These are phyloP conservation scores for Frankliniella intonsa DNA, from an alignment of 2,888 invertebrate species.

Conservation along the genomic window DNA sequence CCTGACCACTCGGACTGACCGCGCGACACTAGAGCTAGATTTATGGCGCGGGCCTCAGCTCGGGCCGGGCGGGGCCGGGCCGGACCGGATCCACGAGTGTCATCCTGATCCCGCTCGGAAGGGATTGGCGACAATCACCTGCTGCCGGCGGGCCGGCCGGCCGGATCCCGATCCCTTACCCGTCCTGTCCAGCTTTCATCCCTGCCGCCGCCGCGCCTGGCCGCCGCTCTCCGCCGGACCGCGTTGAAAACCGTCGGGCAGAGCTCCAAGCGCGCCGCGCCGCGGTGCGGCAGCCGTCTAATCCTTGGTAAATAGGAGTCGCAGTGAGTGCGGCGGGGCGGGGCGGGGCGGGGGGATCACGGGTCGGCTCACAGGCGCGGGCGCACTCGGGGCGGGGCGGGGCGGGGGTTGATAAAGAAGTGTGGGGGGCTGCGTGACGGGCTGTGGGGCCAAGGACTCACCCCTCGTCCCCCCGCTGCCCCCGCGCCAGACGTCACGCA, in stretches of 20 bases:
- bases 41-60: background rate
- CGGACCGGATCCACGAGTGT: background rate
- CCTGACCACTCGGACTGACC: too few species aligned
- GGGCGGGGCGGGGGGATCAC: background rate
- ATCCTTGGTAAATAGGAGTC: background rate
- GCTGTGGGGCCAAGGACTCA: too few species aligned
- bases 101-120: background rate
- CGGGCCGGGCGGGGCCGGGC: background rate
- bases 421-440: too few species aligned
- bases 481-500: too few species aligned
- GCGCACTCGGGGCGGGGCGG: too few species aligned
- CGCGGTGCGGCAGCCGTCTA: background rate
- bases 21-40: background rate
- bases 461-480: too few species aligned
- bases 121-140: background rate
- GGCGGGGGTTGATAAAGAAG: too few species aligned
- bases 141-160: background rate
- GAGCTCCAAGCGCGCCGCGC: background rate
- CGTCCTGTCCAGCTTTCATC: too few species aligned
- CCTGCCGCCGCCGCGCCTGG: background rate
- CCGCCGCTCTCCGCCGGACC: background rate
- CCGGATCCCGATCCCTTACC: background rate
- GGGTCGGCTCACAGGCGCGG: background rate
- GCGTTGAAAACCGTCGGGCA: background rate
- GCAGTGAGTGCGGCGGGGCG: too few species aligned